Conservation (phyloP, 2,797 vertebrate genomes). For the Hylomyscus alleni region DNA sequence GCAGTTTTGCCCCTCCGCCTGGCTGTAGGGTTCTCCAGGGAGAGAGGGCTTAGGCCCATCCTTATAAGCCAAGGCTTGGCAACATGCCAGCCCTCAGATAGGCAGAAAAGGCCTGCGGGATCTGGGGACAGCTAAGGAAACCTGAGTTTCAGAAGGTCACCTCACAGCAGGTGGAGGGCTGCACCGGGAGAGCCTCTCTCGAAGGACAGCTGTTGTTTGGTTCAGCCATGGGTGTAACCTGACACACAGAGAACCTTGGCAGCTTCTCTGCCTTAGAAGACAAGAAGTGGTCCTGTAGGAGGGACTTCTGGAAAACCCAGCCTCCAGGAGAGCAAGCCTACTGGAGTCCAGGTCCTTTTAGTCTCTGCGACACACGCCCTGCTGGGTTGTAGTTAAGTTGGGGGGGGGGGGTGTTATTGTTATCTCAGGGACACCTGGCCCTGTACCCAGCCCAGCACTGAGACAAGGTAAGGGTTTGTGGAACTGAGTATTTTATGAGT, state of each 20-base stretch:
- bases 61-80: neutral
- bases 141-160: neutral
- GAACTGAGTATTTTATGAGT: neutral
- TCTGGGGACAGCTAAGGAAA: neutral
- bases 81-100: neutral
- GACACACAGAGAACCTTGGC: neutral
- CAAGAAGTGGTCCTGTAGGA: neutral
- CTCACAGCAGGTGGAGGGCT: conserved; percentile 44
- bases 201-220: conserved; percentile 29
- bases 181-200: fast-evolving
- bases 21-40: neutral
- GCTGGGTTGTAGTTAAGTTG: neutral
- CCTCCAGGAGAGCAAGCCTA: neutral
- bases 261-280: neutral
- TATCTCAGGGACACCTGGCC: neutral
- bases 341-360: fast-evolving
- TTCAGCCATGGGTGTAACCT: neutral
- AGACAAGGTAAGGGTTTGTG: neutral
- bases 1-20: neutral
- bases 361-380: neutral
- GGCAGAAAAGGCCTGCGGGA: neutral
- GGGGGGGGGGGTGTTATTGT: too few relatives aligned
- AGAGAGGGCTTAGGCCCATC: neutral
- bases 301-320: neutral
- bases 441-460: fast-evolving